phyloP scores from a whole-genome alignment of 1,140 invertebrate species.

The Diorhabda carinulata region DNA sequence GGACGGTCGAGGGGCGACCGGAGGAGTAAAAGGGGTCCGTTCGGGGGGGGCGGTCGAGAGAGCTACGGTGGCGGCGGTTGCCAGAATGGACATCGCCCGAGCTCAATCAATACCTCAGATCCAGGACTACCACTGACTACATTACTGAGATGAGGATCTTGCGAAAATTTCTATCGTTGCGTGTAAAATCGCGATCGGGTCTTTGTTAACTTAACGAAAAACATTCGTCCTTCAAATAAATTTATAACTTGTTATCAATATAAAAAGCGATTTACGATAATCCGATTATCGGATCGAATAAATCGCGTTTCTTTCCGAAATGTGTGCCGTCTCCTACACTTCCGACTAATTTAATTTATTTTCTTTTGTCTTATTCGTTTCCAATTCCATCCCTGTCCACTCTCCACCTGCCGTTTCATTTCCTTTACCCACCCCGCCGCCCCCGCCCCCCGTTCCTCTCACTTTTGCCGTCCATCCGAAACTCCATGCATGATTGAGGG shows the following conservation, averaged over 20 bases:
- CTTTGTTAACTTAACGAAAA: too few species aligned
- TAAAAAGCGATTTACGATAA: too few species aligned
- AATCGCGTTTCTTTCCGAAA: too few species aligned
- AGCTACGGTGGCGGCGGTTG: constrained; percentile 1
- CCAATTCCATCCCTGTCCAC: constrained; percentile 1
- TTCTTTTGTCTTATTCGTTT: background rate
- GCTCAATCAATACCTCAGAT: constrained; percentile 46
- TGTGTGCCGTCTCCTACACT: too few species aligned
- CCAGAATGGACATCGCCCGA: constrained; percentile 37
- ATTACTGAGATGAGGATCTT: constrained; percentile 31
- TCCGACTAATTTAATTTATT: too few species aligned
- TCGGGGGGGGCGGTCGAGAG: background rate
- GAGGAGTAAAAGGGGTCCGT: background rate
- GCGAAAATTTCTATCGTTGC: too few species aligned
- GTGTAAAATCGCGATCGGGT: too few species aligned
- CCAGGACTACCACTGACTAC: constrained; percentile 35
- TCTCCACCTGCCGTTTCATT: constrained; percentile 21
- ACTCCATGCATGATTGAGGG: constrained; percentile 48
- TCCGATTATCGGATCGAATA: too few species aligned
- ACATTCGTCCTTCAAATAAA: too few species aligned
- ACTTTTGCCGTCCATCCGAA: constrained; percentile 23
- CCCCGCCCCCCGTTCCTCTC: constrained; percentile 1
- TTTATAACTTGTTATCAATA: too few species aligned
- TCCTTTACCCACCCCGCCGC: constrained; percentile 43
- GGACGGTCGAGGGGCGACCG: background rate